phyloP scores from a whole-genome alignment of 2,113 vertebrate genomes.

The Nerophis lumbriciformis region DNA sequence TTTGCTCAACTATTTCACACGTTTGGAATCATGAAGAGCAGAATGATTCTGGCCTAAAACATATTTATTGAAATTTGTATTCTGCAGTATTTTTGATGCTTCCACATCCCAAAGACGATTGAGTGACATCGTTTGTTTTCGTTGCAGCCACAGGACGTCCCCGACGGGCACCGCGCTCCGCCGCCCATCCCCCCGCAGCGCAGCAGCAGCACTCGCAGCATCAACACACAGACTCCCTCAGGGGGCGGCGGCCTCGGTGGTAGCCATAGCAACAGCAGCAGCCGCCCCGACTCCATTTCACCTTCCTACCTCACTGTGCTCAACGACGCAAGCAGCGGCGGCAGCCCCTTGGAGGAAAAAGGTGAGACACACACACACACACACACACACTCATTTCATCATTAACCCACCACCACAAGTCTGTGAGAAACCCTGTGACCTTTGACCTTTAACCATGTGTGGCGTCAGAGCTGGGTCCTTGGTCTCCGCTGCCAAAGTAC shows the following conservation, averaged over 20 bases:
- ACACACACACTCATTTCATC: no score
- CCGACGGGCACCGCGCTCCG: conserved; percentile 92
- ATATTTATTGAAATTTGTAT: no score
- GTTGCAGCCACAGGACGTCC: conserved; percentile 88
- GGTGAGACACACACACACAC: conserved; percentile 67
- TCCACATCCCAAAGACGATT: no score
- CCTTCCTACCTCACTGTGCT: conserved; percentile 90
- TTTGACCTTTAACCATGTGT: conserved; percentile 3
- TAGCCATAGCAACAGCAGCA: conserved; percentile 88
- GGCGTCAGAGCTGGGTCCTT: conserved; percentile 86
- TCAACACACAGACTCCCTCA: conserved; percentile 92
- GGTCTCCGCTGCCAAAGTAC: conserved; percentile 94
- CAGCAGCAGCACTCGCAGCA: conserved; percentile 95
- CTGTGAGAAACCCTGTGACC: conserved; percentile 2
- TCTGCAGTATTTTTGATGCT: no score
- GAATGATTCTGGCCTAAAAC: no score
- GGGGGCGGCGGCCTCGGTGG: conserved; percentile 81
- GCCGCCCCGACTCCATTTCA: conserved; percentile 90
- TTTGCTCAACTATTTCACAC: no score
- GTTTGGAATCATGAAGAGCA: no score
- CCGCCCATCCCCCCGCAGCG: conserved; percentile 82
- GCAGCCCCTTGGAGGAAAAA: conserved; percentile 94
- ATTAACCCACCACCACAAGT: no score
- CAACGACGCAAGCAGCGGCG: conserved; percentile 80
- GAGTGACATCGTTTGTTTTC: not conserved